A percentile compares a stretch with the other conserved stretches of the same genome.
phyloP scores from a whole-genome alignment of 2,113 vertebrate genomes.

The Elephantulus edwardii region DNA sequence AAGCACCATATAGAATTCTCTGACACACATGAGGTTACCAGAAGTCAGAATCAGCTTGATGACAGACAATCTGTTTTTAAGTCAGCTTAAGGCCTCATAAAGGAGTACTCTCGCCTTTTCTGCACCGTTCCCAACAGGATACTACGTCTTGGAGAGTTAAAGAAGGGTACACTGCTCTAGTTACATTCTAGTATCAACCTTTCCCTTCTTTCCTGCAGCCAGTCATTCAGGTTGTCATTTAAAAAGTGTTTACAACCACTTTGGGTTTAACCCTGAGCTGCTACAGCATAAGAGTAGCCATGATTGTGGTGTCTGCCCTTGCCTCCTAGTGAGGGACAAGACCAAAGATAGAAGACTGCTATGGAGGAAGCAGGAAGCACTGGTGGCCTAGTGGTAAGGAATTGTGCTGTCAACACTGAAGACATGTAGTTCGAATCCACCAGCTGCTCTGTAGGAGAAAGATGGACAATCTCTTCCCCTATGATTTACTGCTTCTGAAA shows the following conservation, averaged over 20 bases:
- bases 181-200: rapidly evolving
- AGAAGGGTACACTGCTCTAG: rapidly evolving
- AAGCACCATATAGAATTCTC: not conserved
- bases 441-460: no score
- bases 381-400: no score
- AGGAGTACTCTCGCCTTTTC: not conserved
- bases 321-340: not conserved
- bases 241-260: not conserved
- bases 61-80: not conserved
- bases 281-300: not conserved
- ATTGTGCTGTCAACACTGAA: rapidly evolving
- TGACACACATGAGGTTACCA: not conserved
- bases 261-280: rapidly evolving
- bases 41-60: no score
- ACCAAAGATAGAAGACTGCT: not conserved
- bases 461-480: no score
- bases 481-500: no score
- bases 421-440: no score
- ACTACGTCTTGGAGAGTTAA: no score
- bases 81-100: not conserved
- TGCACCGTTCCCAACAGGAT: rapidly evolving
- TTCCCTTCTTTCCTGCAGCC: not conserved
- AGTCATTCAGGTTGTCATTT: not conserved
- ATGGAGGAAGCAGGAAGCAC: no score
- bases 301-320: not conserved